Conservation (phyloP, 2,888 invertebrate genomes). For the Pollenia labialis region DNA sequence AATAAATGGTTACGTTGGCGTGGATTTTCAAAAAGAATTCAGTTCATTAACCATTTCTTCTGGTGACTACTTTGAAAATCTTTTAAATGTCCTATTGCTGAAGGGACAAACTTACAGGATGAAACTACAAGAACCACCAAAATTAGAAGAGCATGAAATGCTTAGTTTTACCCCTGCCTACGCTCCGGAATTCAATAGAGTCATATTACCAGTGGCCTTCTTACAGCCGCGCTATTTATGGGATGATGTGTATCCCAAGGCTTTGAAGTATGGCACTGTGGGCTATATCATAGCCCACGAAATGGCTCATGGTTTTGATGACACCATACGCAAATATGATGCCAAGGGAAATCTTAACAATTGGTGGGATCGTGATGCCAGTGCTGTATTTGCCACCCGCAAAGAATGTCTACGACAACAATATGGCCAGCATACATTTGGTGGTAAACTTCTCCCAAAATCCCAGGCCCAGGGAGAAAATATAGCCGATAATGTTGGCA, state of each 20-base stretch:
- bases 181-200: constrained; percentile 76
- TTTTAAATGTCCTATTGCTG: constrained; percentile 76
- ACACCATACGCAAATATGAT: constrained; percentile 78
- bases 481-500: constrained; percentile 81
- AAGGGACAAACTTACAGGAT: constrained; percentile 75
- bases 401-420: constrained; percentile 79
- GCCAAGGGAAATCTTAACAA: constrained; percentile 78
- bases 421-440: constrained; percentile 75
- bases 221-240: constrained; percentile 81
- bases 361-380: constrained; percentile 79
- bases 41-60: constrained; percentile 76
- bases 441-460: constrained; percentile 73
- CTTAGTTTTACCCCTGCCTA: constrained; percentile 77
- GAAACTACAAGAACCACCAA: constrained; percentile 74
- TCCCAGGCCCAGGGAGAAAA: constrained; percentile 78
- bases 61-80: constrained; percentile 78
- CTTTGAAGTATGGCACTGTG: constrained; percentile 79
- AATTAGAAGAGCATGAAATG: constrained; percentile 68
- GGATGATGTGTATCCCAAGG: constrained; percentile 79
- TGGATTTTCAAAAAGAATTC: constrained; percentile 77
- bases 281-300: constrained; percentile 81
- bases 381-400: constrained; percentile 76
- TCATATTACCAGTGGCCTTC: constrained; percentile 78
- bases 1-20: constrained; percentile 75
- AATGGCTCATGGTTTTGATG: constrained; percentile 81